A percentile compares a stretch with the other conserved stretches of the same genome.
These are phyloP conservation scores for Pissodes strobi DNA, from an alignment of 1,140 invertebrate species.

Conservation along the genomic window DNA sequence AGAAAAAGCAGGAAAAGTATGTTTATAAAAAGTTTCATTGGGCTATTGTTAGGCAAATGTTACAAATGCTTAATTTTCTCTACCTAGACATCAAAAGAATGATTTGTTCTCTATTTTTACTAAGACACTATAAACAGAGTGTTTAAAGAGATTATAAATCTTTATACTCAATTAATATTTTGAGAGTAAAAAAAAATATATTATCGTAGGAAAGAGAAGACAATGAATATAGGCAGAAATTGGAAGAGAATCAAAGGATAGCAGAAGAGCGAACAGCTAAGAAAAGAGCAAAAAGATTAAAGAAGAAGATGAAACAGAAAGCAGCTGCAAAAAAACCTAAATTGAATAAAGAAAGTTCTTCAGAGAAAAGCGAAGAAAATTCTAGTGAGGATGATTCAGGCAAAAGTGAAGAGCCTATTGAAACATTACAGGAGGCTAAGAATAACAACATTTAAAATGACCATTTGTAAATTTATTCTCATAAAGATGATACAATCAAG, in stretches of 20 bases:
- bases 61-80: background rate
- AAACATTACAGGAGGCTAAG: too few relatives aligned
- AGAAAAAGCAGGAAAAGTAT: constrained; percentile 82
- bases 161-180: too few relatives aligned
- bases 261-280: constrained; percentile 84
- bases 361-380: constrained; percentile 20
- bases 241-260: constrained; percentile 76
- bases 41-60: background rate
- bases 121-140: too few relatives aligned
- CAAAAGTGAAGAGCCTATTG: too few relatives aligned
- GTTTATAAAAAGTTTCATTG: constrained; percentile 3
- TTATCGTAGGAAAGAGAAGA: constrained; percentile 73
- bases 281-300: constrained; percentile 80
- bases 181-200: too few relatives aligned
- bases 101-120: background rate
- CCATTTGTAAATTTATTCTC: too few relatives aligned
- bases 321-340: constrained; percentile 10
- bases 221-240: constrained; percentile 78
- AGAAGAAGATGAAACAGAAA: constrained; percentile 68
- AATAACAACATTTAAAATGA: too few relatives aligned
- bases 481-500: too few relatives aligned
- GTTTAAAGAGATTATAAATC: too few relatives aligned
- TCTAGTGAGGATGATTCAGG: constrained; percentile 3
- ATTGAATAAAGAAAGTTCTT: constrained; percentile 13
- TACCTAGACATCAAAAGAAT: background rate